Evolutionary conservation across 2,888 invertebrate genomes (phyloP).

Genomic region (Ferrisia virgata): DNA sequence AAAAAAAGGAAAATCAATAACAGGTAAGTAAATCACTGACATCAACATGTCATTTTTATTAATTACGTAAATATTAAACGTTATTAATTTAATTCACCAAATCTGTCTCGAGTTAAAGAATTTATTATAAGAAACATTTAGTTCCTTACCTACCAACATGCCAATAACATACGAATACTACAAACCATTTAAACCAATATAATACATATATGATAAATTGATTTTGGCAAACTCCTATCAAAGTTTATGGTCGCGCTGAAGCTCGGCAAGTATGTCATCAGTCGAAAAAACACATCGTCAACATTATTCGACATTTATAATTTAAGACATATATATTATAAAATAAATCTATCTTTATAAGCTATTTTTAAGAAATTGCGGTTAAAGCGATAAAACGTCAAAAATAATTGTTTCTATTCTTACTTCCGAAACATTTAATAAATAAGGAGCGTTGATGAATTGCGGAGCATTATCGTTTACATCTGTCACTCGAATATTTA

Average conservation of each 20-base stretch:
- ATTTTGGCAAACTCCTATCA: too few relatives aligned
- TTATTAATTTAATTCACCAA: too few relatives aligned
- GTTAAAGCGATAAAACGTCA: not conserved
- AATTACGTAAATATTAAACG: too few relatives aligned
- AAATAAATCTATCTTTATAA: not conserved
- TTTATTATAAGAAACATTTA: too few relatives aligned
- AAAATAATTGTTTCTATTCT: constrained; percentile 53
- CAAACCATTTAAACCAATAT: too few relatives aligned
- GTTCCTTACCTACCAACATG: too few relatives aligned
- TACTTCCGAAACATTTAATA: constrained; percentile 79
- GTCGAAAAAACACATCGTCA: not conserved
- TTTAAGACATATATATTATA: not conserved
- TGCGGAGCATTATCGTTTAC: constrained; percentile 86
- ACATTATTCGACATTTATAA: not conserved
- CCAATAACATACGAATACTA: too few relatives aligned
- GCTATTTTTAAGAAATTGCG: not conserved
- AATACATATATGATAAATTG: too few relatives aligned
- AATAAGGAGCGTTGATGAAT: constrained; percentile 78
- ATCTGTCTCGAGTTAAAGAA: too few relatives aligned
- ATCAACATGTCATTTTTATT: too few relatives aligned
- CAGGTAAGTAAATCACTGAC: too few relatives aligned
- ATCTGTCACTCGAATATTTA: constrained; percentile 81
- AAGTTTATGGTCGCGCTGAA: not conserved
- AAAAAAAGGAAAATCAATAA: too few relatives aligned
- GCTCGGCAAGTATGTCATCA: not conserved